Conservation (phyloP, 2,797 vertebrate species). For the Pipistrellus kuhlii region DNA sequence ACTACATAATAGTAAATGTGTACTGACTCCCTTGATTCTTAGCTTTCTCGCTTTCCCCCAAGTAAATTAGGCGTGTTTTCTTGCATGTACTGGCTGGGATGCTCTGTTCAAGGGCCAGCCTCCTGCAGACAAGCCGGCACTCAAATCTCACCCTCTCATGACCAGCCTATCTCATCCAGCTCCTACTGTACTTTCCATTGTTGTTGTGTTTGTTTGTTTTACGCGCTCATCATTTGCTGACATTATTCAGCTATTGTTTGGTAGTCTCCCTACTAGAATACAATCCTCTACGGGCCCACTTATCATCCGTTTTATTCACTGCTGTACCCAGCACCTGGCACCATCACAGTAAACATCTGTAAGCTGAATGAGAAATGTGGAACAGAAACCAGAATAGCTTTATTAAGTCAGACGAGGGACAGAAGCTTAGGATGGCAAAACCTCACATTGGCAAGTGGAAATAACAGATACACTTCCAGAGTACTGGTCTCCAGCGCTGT, state of each 20-base stretch:
- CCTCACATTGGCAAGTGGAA: not conserved
- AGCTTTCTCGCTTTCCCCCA: not conserved
- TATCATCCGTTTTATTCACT: constrained; percentile 2
- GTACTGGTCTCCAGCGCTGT: not conserved
- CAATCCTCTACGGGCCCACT: not conserved
- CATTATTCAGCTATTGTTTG: not conserved
- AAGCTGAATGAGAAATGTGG: not conserved
- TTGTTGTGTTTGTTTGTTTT: not conserved
- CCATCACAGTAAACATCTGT: not conserved
- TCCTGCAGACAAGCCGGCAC: not conserved
- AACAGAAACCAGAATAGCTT: not conserved
- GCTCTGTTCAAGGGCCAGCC: not conserved
- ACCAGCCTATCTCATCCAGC: not conserved
- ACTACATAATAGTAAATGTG: not conserved
- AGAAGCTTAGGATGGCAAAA: not conserved
- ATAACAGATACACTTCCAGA: not conserved
- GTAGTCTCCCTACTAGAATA: not conserved
- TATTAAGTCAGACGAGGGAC: not conserved
- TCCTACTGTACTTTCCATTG: not conserved
- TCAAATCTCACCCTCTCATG: not conserved
- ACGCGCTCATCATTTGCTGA: not conserved
- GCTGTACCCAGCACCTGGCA: not conserved
- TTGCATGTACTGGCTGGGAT: not conserved
- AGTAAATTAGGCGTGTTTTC: not conserved
- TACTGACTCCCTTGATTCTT: not conserved